Base-by-base conservation (phyloP, 2,113 vertebrate genomes). In the Tupaia chinensis region DNA sequence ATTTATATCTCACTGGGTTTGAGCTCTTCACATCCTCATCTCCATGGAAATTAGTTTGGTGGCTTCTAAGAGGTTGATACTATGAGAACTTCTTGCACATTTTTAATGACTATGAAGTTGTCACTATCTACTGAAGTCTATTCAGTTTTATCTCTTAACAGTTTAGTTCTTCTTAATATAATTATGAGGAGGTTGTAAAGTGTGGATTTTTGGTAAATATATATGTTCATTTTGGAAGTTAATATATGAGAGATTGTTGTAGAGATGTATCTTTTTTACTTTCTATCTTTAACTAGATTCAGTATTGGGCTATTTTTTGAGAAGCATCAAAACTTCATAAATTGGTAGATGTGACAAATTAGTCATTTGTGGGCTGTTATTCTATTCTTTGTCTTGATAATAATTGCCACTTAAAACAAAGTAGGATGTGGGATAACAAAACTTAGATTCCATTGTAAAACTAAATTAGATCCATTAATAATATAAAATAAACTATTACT, bases 381-480 rank as follows among this genome's bases (percentile, higher is more conserved):
- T 82, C 29, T 87, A 23, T n/a, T 79, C 7, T 74, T 89, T 87
- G 22, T 85, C 60, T 95, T 86, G 69, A 69, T 10, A 94, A 72
- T 68, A 93, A 80, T 70, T 81, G 3, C 1, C 17, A 70, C 14
- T 76, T 78, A 79, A 80, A 53, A 54, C 88, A 44, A 85, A 69
- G 9, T 58, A 88, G 3, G 15, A 56, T 8, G 73, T 78, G 3
- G n/a, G 23, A 72, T 79, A 76, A 66, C 44, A 78, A 86, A 34
- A 5, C 80, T 73, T 32, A 86, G 22, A 94, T 94, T 90, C 11
- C 70, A n/a, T 25, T 61, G 1, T 20, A 80, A n/a, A 74, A 78
- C 8, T 76, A 70, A 86, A 61, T 77, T 87, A 73, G 27, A 65
- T 96, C 92, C 34, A 95, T 53, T 77, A 56, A 73, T 58, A 69